Percentiles rank a stretch among this genome's conserved stretches.
These are phyloP conservation scores for Heliconius himera DNA, from an alignment of 1,140 invertebrate species.

Conservation along the genomic window DNA sequence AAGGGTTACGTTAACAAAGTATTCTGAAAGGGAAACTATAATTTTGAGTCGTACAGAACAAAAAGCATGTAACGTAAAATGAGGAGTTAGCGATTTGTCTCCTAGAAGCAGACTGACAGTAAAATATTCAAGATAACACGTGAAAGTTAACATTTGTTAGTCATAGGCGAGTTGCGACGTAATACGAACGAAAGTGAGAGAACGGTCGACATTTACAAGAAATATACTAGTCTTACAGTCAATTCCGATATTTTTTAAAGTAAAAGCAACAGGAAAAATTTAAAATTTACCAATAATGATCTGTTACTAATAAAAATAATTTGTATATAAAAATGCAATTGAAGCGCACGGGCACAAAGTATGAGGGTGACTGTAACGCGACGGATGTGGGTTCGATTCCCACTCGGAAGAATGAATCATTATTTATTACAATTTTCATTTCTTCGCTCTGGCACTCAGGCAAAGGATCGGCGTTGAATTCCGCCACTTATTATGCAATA, in stretches of 20 bases:
- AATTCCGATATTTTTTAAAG: neutral
- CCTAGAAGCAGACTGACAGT: conserved; percentile 15
- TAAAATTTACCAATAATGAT: neutral
- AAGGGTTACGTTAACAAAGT: neutral
- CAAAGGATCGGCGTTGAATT: too few relatives aligned
- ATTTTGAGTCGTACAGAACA: neutral
- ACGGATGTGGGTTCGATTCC: too few relatives aligned
- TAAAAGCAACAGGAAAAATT: neutral
- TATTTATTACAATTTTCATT: too few relatives aligned
- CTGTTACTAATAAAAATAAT: neutral
- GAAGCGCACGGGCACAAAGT: too few relatives aligned
- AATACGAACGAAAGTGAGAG: conserved; percentile 31
- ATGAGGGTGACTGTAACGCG: too few relatives aligned
- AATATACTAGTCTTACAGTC: conserved; percentile 6
- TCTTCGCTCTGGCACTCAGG: too few relatives aligned
- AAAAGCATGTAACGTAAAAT: neutral
- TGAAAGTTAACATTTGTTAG: conserved; percentile 30
- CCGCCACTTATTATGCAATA: too few relatives aligned
- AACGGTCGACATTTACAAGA: conserved; percentile 19
- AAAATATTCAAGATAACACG: conserved; percentile 15
- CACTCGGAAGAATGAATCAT: too few relatives aligned
- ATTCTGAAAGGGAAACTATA: neutral
- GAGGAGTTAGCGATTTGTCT: conserved; percentile 5
- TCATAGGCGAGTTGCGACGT: conserved; percentile 25
- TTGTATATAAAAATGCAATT: neutral